A percentile compares a stretch with the other conserved stretches of the same genome.
Evolutionary conservation across 1,140 invertebrate genomes (phyloP).

Genomic region (Rhagoletis zephyria): DNA sequence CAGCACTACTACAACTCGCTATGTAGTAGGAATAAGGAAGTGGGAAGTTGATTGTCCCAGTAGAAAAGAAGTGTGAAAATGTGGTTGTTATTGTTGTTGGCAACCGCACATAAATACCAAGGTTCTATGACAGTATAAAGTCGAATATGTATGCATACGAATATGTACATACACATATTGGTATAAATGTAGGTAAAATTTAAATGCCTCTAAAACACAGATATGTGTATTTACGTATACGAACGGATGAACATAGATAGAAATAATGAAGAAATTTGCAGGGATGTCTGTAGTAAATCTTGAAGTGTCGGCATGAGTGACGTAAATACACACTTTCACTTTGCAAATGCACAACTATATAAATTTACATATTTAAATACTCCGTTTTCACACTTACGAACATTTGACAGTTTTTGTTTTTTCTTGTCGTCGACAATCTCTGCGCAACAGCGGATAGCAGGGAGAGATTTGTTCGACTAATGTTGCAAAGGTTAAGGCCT

Average conservation of each 20-base stretch:
- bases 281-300: slow-evolving; percentile 25
- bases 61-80: neutral
- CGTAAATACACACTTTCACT: slow-evolving; percentile 44
- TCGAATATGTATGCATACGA: too few relatives aligned
- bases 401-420: neutral
- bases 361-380: neutral
- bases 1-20: neutral
- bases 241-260: too few relatives aligned
- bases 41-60: neutral
- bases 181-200: too few relatives aligned
- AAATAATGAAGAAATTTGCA: slow-evolving; percentile 31
- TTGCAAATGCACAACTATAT: neutral
- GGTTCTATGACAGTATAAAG: too few relatives aligned
- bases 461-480: neutral
- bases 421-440: neutral
- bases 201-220: neutral
- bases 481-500: slow-evolving; percentile 49
- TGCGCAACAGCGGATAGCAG: neutral
- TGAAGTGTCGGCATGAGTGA: neutral
- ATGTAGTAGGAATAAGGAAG: neutral
- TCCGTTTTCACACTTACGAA: neutral
- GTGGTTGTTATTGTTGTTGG: neutral
- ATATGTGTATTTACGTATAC: neutral
- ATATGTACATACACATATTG: neutral
- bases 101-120: neutral